Conservation (phyloP, 2,888 invertebrate species). For the Ochlodes sylvanus region DNA sequence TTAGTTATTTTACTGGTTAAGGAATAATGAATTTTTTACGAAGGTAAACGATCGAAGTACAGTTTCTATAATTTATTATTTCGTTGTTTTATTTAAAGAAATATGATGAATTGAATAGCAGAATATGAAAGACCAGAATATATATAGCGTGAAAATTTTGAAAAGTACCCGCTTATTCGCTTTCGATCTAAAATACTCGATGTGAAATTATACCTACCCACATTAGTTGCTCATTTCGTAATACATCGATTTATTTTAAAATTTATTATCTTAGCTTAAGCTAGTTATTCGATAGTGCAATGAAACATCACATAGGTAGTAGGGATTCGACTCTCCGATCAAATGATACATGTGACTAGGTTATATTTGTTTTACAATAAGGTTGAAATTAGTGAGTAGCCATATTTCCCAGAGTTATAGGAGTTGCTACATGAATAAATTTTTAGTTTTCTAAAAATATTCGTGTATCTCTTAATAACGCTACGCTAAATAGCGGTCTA, state of each 20-base stretch:
- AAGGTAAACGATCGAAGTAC: slow-evolving; percentile 25
- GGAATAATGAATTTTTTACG: slow-evolving; percentile 23
- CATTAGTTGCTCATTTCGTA: slow-evolving; percentile 69
- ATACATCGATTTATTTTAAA: slow-evolving; percentile 70
- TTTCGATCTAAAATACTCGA: slow-evolving; percentile 41
- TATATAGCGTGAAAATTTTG: slow-evolving; percentile 17
- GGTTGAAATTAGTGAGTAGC: slow-evolving; percentile 24
- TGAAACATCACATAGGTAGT: slow-evolving; percentile 47
- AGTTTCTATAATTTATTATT: slow-evolving; percentile 27
- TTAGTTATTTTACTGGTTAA: slow-evolving; percentile 37
- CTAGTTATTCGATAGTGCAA: slow-evolving; percentile 48
- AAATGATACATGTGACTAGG: slow-evolving; percentile 30
- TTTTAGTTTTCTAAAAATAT: slow-evolving; percentile 20
- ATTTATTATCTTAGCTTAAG: slow-evolving; percentile 40
- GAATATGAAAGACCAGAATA: slow-evolving; percentile 1
- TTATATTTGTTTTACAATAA: slow-evolving; percentile 27
- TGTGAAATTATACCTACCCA: slow-evolving; percentile 39
- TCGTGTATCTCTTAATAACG: not conserved
- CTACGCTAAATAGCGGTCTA: slow-evolving; percentile 6
- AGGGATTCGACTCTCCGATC: slow-evolving; percentile 32
- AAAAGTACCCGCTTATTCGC: slow-evolving; percentile 16
- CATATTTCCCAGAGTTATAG: slow-evolving; percentile 5
- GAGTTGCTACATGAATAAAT: slow-evolving; percentile 4
- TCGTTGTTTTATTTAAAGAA: slow-evolving; percentile 31
- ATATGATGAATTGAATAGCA: slow-evolving; percentile 31